Conservation (phyloP, 2,888 invertebrate genomes). For the Hirudinaria manillensis region DNA sequence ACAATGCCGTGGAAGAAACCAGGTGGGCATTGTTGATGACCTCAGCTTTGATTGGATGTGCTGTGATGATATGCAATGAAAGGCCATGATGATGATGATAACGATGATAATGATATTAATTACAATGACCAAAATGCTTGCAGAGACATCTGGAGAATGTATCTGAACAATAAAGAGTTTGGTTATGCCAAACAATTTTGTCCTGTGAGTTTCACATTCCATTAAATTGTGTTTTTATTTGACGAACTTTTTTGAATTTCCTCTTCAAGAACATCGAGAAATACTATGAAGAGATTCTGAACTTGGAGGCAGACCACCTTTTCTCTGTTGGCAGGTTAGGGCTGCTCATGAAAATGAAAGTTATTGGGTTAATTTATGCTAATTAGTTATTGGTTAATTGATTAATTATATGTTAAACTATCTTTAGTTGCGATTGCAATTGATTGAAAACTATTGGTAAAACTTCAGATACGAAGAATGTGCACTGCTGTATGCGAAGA, state of each 20-base stretch:
- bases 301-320: slow-evolving; percentile 78
- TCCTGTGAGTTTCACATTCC: slow-evolving; percentile 40
- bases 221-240: too few species aligned
- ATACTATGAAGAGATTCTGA: slow-evolving; percentile 74
- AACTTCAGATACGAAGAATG: slow-evolving; percentile 66
- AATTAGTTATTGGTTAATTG: too few species aligned
- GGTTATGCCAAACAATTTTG: slow-evolving; percentile 80
- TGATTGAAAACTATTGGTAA: too few species aligned
- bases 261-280: slow-evolving; percentile 65
- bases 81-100: neutral
- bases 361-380: too few species aligned
- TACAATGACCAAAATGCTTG: neutral
- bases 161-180: slow-evolving; percentile 76
- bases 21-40: neutral
- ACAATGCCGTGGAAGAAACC: slow-evolving; percentile 62
- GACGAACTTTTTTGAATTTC: too few species aligned
- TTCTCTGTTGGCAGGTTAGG: slow-evolving; percentile 68
- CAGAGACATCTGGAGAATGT: slow-evolving; percentile 60
- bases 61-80: too few species aligned
- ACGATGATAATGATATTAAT: neutral
- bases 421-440: too few species aligned
- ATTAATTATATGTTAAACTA: too few species aligned
- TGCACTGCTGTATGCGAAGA: slow-evolving; percentile 81
- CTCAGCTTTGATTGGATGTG: too few species aligned
- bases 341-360: neutral